Conservation (phyloP, 2,888 invertebrate genomes). For the Andrena bucephala region DNA sequence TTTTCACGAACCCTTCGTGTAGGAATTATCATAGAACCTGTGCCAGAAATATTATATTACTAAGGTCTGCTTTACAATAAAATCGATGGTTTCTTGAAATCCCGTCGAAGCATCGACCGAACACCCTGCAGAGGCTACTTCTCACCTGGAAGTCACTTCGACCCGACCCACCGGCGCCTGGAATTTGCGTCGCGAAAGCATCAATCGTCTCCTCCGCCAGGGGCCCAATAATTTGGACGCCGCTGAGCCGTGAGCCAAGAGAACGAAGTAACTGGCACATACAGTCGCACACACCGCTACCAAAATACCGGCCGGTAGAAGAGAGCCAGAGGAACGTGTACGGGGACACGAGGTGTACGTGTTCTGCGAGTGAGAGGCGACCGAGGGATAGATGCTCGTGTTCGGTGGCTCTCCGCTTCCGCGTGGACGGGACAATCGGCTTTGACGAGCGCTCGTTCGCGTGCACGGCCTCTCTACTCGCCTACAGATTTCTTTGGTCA, state of each 20-base stretch:
- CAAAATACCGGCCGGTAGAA: conserved; percentile 52
- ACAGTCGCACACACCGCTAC: conserved; percentile 42
- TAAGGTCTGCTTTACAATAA: too few relatives aligned
- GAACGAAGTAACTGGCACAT: conserved; percentile 53
- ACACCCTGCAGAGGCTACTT: neutral
- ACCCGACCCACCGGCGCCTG: neutral
- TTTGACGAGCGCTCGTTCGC: conserved; percentile 57
- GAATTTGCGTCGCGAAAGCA: conserved; percentile 44
- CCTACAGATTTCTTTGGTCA: conserved; percentile 25
- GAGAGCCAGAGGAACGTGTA: conserved; percentile 76
- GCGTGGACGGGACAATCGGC: conserved; percentile 73
- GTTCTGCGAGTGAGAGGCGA: conserved; percentile 75
- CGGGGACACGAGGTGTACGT: conserved; percentile 81
- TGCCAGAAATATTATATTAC: too few relatives aligned
- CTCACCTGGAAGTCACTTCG: conserved; percentile 8
- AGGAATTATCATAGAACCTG: too few relatives aligned
- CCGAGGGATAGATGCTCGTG: conserved; percentile 73
- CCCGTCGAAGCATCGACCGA: too few relatives aligned
- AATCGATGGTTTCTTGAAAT: too few relatives aligned
- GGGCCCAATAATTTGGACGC: conserved; percentile 43
- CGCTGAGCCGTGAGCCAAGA: conserved; percentile 26
- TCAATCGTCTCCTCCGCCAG: conserved; percentile 19
- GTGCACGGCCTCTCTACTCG: conserved; percentile 29
- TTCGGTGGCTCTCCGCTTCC: conserved; percentile 72
- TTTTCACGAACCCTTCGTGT: too few relatives aligned